Evolutionary conservation across 2,113 vertebrate genomes (phyloP).

Genomic region (Antechinus flavipes): DNA sequence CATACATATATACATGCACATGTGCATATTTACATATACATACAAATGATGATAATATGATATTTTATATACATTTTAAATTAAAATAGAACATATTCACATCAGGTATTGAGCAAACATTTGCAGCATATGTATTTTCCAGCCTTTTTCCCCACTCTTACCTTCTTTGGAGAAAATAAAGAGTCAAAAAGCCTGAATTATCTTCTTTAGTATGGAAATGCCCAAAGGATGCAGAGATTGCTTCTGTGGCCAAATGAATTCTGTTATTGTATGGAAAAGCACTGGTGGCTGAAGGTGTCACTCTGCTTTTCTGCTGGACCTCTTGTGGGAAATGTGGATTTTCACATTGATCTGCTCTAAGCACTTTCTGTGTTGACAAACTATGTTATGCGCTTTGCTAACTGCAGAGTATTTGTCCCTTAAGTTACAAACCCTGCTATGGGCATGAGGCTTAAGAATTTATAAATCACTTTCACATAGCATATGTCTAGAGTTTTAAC

Average conservation of each 20-base stretch:
- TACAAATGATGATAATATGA: not conserved
- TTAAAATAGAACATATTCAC: not conserved
- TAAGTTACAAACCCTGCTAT: not conserved
- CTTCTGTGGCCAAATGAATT: not conserved
- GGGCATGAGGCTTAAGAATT: not conserved
- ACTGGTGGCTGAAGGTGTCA: not conserved
- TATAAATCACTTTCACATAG: not conserved
- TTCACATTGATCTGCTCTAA: not conserved
- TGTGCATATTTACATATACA: not conserved
- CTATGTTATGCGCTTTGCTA: not conserved
- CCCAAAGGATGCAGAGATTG: not conserved
- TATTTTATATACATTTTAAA: conserved; percentile 9
- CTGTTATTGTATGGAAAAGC: not conserved
- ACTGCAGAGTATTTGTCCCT: not conserved
- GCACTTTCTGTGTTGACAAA: not conserved
- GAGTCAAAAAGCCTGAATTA: not conserved
- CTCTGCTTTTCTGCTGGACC: not conserved
- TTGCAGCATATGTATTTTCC: not conserved
- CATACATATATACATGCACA: not conserved
- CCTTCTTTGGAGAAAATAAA: not conserved
- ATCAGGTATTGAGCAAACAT: not conserved
- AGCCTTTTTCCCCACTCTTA: not conserved
- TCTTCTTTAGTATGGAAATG: not conserved
- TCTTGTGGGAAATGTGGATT: not conserved
- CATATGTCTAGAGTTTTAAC: not conserved